Base-by-base conservation (phyloP, 37 sponge, comb jelly and placozoan genomes). In the Beroe ovata region DNA sequence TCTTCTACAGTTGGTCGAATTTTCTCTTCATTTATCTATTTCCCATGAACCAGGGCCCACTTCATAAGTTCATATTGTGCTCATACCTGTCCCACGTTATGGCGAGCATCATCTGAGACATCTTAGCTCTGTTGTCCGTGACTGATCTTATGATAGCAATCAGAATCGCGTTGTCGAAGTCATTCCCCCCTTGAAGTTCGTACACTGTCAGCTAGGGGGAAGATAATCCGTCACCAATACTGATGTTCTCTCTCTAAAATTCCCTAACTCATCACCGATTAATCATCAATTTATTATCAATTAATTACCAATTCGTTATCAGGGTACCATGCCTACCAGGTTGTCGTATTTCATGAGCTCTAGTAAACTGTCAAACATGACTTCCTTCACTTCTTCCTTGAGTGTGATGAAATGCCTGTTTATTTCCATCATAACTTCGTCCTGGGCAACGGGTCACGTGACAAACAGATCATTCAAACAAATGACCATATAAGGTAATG, bases 91-190 rank as follows among this genome's bases (percentile, higher is more conserved):
- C 38, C 71, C 71, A 71, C 6, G 71, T 36, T 8, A 71, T 71
- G 34, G 71, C 71, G 71, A 71, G 71, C 71, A 71, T 71, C 71
- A 71, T 71, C 38, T 71, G 71, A 3, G 71, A 36, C 38, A 71
- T 36, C 11, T 34, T 32, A 36, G 38, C 38, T 32, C 38, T 71
- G 71, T 34, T 21, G 71, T 71, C 71, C 8, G 38, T 18, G 29
- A 36, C 36, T 3, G 71, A 29, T 38, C 38, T 11, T 2, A 71
- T 71, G 38, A 71, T 71, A 20, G 71, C 36, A 28, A 36, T 34
- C 38, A 71, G 8, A 38, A 71, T 32, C 8, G 71, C 71, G 36
- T 71, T 34, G 20, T 32, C 36, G 36, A 71, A 71, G 8, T 32
- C 71, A 8, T 71, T 71, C 38, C 29, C 71, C 36, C 38, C 71